A percentile compares a stretch with the other conserved stretches of the same genome.
These are phyloP conservation scores for Stenoptilia bipunctidactyla DNA, from an alignment of 2,888 invertebrate genomes.

Conservation along the genomic window DNA sequence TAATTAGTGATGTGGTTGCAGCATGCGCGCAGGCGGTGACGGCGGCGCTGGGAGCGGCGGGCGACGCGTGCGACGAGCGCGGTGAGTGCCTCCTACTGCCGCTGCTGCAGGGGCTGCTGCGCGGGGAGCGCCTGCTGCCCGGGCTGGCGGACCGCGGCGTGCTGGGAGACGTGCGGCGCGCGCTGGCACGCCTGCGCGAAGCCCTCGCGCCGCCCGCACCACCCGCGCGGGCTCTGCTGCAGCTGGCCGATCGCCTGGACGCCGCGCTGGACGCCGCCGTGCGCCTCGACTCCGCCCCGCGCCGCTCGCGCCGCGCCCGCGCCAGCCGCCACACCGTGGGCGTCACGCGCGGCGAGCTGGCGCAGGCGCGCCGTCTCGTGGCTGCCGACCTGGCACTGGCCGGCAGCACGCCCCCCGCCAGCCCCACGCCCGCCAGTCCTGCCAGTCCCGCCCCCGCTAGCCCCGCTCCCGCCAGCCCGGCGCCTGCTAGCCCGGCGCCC, in stretches of 20 bases:
- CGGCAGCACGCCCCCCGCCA: slow-evolving; percentile 25
- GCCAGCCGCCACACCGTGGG: slow-evolving; percentile 85
- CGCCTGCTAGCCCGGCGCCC: slow-evolving; percentile 42
- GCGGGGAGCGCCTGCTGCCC: slow-evolving; percentile 46
- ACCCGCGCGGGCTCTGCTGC: slow-evolving; percentile 73
- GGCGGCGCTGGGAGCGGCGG: slow-evolving; percentile 40
- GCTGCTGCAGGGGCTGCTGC: slow-evolving; percentile 75
- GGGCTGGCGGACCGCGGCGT: slow-evolving; percentile 73
- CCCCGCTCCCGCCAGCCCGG: slow-evolving; percentile 14
- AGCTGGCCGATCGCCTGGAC: slow-evolving; percentile 78
- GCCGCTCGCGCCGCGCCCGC: slow-evolving; percentile 68
- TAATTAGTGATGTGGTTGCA: slow-evolving; percentile 18
- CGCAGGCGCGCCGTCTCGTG: slow-evolving; percentile 78
- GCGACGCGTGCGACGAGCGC: slow-evolving; percentile 45
- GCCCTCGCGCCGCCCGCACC: slow-evolving; percentile 74
- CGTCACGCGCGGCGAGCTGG: slow-evolving; percentile 85
- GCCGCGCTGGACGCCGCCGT: slow-evolving; percentile 62
- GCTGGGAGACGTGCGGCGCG: slow-evolving; percentile 82
- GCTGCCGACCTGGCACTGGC: slow-evolving; percentile 42
- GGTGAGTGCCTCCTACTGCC: slow-evolving; percentile 84
- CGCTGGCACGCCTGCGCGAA: slow-evolving; percentile 79
- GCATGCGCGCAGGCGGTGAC: slow-evolving; percentile 60
- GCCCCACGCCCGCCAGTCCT: slow-evolving; percentile 22
- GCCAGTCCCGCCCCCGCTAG: slow-evolving; percentile 52
- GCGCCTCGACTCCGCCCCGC: slow-evolving; percentile 46